These are phyloP conservation scores for Ectemnius cavifrons DNA, from an alignment of 2,888 invertebrate genomes.

Conservation along the genomic window DNA sequence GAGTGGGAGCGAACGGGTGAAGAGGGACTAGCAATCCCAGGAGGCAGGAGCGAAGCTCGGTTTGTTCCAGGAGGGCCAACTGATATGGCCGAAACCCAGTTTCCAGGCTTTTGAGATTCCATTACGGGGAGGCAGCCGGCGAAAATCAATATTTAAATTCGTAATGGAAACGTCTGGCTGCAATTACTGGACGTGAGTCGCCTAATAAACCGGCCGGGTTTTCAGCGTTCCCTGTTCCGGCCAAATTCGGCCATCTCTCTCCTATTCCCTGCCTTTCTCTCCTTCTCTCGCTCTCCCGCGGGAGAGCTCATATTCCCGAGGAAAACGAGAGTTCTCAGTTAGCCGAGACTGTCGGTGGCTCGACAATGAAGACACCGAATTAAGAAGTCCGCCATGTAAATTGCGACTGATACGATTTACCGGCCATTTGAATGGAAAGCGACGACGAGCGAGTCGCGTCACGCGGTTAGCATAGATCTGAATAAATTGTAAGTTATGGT, in stretches of 20 bases:
- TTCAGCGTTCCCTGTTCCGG: slow-evolving; percentile 9
- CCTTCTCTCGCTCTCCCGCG: too few species aligned
- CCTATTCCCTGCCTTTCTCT: too few species aligned
- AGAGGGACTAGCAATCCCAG: slow-evolving; percentile 11
- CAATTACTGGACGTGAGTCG: slow-evolving; percentile 41
- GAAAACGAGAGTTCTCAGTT: slow-evolving; percentile 7
- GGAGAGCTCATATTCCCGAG: slow-evolving; percentile 8
- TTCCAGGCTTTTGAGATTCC: slow-evolving; percentile 64
- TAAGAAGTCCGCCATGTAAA: slow-evolving; percentile 63
- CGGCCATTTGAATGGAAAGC: slow-evolving; percentile 67
- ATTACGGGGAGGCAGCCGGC: slow-evolving; percentile 57
- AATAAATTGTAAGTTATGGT: slow-evolving; percentile 71
- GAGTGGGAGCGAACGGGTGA: slow-evolving; percentile 7
- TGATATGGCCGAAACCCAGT: slow-evolving; percentile 49
- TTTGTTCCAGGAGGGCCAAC: slow-evolving; percentile 19
- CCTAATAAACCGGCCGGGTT: slow-evolving; percentile 31
- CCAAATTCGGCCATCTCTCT: not conserved
- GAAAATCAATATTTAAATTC: slow-evolving; percentile 74
- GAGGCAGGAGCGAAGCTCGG: slow-evolving; percentile 10
- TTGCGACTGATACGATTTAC: slow-evolving; percentile 66
- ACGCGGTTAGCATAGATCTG: slow-evolving; percentile 71
- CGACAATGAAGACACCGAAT: slow-evolving; percentile 50
- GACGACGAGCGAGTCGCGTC: slow-evolving; percentile 3
- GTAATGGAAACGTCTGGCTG: slow-evolving; percentile 63
- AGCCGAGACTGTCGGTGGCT: not conserved